These are phyloP conservation scores for Philaethria dido DNA, from an alignment of 2,888 invertebrate species.

Conservation along the genomic window DNA sequence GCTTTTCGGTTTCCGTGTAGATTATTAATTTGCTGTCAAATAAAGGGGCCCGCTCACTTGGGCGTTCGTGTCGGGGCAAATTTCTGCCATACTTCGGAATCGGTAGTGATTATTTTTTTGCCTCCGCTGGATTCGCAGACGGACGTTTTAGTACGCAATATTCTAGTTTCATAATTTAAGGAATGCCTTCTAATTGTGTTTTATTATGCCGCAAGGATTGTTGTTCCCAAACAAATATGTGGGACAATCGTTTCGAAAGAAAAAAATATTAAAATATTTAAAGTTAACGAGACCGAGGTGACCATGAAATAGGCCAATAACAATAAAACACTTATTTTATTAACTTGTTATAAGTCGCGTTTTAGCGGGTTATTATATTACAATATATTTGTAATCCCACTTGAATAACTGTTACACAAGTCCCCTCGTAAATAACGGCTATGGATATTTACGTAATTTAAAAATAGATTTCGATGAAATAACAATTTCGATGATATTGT, in stretches of 20 bases:
- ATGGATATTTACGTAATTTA: slow-evolving; percentile 12
- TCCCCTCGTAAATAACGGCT: slow-evolving; percentile 7
- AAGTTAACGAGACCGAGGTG: not conserved
- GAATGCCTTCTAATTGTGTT: slow-evolving; percentile 59
- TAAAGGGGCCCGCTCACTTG: slow-evolving; percentile 83
- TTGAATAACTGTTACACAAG: slow-evolving; percentile 2
- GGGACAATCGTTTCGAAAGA: slow-evolving; percentile 3
- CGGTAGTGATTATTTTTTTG: slow-evolving; percentile 80
- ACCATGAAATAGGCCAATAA: slow-evolving; percentile 11
- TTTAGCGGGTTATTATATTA: slow-evolving; percentile 1
- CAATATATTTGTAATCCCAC: slow-evolving; percentile 12
- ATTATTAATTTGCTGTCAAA: slow-evolving; percentile 84
- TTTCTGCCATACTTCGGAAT: slow-evolving; percentile 83
- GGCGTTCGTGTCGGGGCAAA: slow-evolving; percentile 83
- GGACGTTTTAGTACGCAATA: slow-evolving; percentile 66
- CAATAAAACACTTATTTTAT: slow-evolving; percentile 3
- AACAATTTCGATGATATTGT: not conserved
- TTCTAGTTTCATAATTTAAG: slow-evolving; percentile 46
- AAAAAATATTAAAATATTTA: slow-evolving; percentile 5
- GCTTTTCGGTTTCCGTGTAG: slow-evolving; percentile 68
- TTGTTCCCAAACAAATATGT: slow-evolving; percentile 13
- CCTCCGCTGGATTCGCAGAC: slow-evolving; percentile 77
- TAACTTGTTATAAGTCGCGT: not conserved
- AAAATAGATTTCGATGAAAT: slow-evolving; percentile 2
- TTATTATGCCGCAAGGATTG: slow-evolving; percentile 31